These are phyloP conservation scores for Agonopterix arenella DNA, from an alignment of 2,888 invertebrate species.

Conservation along the genomic window DNA sequence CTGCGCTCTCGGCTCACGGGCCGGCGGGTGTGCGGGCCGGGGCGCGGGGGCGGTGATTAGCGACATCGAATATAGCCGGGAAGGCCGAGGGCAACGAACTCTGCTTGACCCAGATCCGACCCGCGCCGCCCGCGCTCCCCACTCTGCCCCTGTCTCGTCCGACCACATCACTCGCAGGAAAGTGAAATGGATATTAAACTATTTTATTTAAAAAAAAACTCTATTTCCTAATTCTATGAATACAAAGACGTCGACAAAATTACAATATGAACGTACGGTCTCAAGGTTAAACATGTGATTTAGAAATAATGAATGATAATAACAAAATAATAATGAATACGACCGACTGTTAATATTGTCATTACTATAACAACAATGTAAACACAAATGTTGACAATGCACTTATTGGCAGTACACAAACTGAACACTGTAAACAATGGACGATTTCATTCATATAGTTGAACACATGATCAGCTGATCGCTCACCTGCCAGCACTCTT, in stretches of 20 bases:
- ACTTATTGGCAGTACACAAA: neutral
- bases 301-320: neutral
- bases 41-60: conserved; percentile 50
- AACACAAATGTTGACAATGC: no score
- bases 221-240: no score
- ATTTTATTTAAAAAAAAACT: conserved; percentile 19
- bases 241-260: neutral
- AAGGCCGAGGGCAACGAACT: conserved; percentile 77
- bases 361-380: neutral
- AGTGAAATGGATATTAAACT: conserved; percentile 57
- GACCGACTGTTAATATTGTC: conserved; percentile 15
- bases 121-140: conserved; percentile 24
- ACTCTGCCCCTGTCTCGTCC: conserved; percentile 8
- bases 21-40: conserved; percentile 21
- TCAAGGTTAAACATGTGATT: neutral
- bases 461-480: conserved; percentile 44
- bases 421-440: conserved; percentile 22
- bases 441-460: conserved; percentile 30
- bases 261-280: neutral
- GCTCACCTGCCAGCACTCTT: conserved; percentile 69
- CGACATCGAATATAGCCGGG: conserved; percentile 73
- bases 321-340: conserved; percentile 12
- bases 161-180: conserved; percentile 19
- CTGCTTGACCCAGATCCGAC: conserved; percentile 70
- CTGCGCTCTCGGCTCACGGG: conserved; percentile 19